A percentile compares a stretch with the other conserved stretches of the same genome.
Evolutionary conservation across 2,113 vertebrate genomes (phyloP).

Genomic region (Picathartes gymnocephalus): DNA sequence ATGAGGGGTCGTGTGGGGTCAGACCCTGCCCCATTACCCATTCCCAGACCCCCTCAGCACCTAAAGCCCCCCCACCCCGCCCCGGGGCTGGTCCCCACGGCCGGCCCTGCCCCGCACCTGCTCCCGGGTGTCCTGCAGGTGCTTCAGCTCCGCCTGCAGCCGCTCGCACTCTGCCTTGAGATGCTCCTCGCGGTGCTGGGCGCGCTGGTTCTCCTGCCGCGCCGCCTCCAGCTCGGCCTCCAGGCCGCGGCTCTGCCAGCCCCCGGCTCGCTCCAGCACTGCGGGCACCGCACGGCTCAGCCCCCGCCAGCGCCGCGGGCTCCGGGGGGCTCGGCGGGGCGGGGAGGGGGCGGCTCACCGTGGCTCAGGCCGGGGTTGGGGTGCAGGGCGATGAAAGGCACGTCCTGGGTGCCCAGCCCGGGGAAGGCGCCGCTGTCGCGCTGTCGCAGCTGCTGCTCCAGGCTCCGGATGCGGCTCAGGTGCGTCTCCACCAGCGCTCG

Average conservation of each 20-base stretch:
- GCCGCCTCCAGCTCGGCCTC: constrained; percentile 90
- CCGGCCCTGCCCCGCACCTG: constrained; percentile 68
- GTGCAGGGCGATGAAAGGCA: constrained; percentile 89
- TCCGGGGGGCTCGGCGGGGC: rapidly evolving
- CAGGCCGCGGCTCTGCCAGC: constrained; percentile 82
- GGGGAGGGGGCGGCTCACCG: constrained; percentile 72
- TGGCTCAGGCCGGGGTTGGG: constrained; percentile 78
- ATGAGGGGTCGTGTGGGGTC: neutral
- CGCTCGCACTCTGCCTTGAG: constrained; percentile 86
- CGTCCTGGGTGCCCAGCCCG: constrained; percentile 83
- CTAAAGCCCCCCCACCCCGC: neutral
- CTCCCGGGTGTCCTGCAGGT: constrained; percentile 81
- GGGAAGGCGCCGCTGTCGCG: constrained; percentile 80
- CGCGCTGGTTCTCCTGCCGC: constrained; percentile 83
- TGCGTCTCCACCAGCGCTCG: constrained; percentile 93
- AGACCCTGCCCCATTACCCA: too few species aligned
- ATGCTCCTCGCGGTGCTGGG: constrained; percentile 89
- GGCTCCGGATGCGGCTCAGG: constrained; percentile 85
- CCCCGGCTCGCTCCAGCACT: constrained; percentile 80
- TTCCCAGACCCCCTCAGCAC: neutral
- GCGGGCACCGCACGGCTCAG: neutral
- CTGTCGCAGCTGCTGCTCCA: constrained; percentile 89
- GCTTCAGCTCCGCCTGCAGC: constrained; percentile 86
- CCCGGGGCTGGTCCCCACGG: rapidly evolving
- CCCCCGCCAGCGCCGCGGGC: rapidly evolving